These are phyloP conservation scores for Rhegmatorhina hoffmannsi DNA, from an alignment of 2,113 vertebrate species.

Conservation along the genomic window DNA sequence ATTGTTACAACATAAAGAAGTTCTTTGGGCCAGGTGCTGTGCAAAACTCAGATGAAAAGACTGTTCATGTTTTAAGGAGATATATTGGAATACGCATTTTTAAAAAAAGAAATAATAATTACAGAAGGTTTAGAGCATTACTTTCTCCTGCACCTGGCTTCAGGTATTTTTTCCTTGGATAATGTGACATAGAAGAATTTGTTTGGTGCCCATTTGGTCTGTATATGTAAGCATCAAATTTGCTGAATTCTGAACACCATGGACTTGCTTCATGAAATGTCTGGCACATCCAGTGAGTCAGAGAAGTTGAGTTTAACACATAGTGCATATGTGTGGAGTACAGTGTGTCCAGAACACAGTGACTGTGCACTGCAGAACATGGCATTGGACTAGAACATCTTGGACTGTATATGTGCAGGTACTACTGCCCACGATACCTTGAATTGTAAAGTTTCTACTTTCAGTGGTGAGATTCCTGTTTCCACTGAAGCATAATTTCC, in stretches of 20 bases:
- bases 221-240: not conserved
- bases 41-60: not conserved
- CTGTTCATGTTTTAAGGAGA: not conserved
- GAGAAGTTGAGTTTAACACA: not conserved
- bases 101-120: not conserved
- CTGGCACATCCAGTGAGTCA: not conserved
- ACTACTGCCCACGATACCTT: not conserved
- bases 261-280: not conserved
- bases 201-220: not conserved
- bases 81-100: not conserved
- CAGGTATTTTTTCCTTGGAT: not conserved
- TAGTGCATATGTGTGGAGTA: rapidly evolving
- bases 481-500: not conserved
- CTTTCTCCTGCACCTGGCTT: not conserved
- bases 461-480: not conserved
- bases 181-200: not conserved
- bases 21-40: not conserved
- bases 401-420: not conserved
- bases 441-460: not conserved
- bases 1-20: not conserved
- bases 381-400: not conserved
- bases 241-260: not conserved
- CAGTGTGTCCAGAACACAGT: not conserved
- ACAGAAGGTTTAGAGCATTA: not conserved
- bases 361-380: not conserved